Base-by-base conservation (phyloP, 30 jellyfish, hydroid and myxozoan species). In the Nemopilema nomurai region DNA sequence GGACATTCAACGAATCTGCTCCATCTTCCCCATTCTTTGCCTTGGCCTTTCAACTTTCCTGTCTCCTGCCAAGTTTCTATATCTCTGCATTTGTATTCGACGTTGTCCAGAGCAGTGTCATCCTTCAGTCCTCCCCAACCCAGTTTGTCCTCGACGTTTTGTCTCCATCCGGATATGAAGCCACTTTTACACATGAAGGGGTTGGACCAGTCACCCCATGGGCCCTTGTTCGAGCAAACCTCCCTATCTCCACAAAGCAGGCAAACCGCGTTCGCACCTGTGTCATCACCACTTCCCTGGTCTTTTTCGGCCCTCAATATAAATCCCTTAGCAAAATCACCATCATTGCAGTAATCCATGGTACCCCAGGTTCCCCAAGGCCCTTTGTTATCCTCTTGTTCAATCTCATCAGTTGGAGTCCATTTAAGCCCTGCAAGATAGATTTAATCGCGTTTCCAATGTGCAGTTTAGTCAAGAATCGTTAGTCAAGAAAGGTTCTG, bases 231-330 rank as follows among this genome's bases (percentile, higher is more conserved):
- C 4, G 91, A 70, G 69, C 91, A 83, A 28, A 62, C 86, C 29
- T 73, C 80, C 0, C 6, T 19, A 24, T 71, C 77, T 0, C 75
- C 84, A 66, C 94, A 85, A 63, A 21, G 66, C 51, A 85, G 17
- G 77, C 94, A 85, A 49, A 85, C 94, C 25, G 84, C 88, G 30
- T 74, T 85, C 16, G 83, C 94, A 0, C 79, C 94, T 9, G 89
- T 51, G 71, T 85, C 94, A 73, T 85, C 94, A 16, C 62, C 79
- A 9, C 20, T 20, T 19, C 77, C 67, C 19, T 67, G 83, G 4
- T 22, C 25, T 8, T 49, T 51, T 41, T 85, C 69, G 6, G 72
- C 88, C 68, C 62, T 74, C 9, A 84, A 41, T 13, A 62, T 1
- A 49, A 74, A 62, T 22, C 94, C 94, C 32, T 57, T 32, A 0